Evolutionary conservation across 2,113 vertebrate genomes (phyloP).

Genomic region (Spea multiplicata): DNA sequence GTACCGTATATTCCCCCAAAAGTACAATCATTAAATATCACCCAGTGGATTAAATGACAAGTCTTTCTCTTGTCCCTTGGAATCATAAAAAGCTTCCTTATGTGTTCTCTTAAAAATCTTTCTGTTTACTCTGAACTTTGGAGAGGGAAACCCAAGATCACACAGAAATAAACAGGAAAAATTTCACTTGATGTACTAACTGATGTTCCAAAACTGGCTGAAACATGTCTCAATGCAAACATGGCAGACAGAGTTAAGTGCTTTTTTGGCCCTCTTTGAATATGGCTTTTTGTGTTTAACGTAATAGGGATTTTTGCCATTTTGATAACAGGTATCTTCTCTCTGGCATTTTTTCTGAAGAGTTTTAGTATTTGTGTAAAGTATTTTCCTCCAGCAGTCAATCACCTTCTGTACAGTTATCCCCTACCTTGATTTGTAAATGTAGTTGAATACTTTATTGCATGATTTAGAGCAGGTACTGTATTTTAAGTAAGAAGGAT

Average conservation of each 20-base stretch:
- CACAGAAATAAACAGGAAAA: slow-evolving; percentile 14
- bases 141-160: neutral
- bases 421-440: neutral
- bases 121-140: neutral
- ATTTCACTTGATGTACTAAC: neutral
- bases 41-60: too few species aligned
- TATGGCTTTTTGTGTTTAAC: slow-evolving; percentile 8
- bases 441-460: neutral
- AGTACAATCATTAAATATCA: too few species aligned
- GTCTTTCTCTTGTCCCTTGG: too few species aligned
- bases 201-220: slow-evolving; percentile 13
- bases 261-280: slow-evolving; percentile 40
- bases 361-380: neutral
- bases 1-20: too few species aligned
- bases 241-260: slow-evolving; percentile 20
- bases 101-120: neutral
- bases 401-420: neutral
- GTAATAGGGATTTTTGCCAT: neutral
- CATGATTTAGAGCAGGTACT: too few species aligned
- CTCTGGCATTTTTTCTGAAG: neutral
- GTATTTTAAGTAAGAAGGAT: too few species aligned
- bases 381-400: slow-evolving; percentile 5
- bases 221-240: slow-evolving; percentile 28
- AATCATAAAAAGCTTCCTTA: too few species aligned
- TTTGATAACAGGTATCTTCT: slow-evolving; percentile 24